Conservation (phyloP, 2,888 invertebrate genomes). For the Coenonympha arcania region DNA sequence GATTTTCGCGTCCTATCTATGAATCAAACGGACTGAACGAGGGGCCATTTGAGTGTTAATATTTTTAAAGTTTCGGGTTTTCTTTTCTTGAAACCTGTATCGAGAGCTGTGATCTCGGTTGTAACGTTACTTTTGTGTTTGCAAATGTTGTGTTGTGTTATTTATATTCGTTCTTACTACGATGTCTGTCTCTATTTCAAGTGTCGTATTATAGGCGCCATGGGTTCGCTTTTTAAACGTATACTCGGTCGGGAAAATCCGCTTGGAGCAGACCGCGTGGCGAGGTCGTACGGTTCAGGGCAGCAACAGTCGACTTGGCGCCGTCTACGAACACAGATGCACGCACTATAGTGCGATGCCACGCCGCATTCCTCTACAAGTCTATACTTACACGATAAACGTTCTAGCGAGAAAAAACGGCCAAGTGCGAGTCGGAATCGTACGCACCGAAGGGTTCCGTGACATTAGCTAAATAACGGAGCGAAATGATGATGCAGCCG, state of each 20-base stretch:
- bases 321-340: conserved; percentile 38
- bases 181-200: background rate
- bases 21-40: conserved; percentile 65
- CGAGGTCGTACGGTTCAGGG: conserved; percentile 35
- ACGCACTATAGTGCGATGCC: conserved; percentile 15
- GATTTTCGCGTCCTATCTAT: conserved; percentile 71
- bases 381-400: conserved; percentile 7
- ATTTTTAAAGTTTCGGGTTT: conserved; percentile 46
- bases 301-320: conserved; percentile 52
- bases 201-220: background rate
- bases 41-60: conserved; percentile 66
- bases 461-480: no score
- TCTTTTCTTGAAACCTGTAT: conserved; percentile 10
- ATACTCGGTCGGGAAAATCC: conserved; percentile 41
- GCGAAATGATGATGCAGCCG: no score
- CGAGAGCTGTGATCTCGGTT: conserved; percentile 1
- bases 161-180: no score
- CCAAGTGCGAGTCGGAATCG: no score
- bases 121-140: background rate
- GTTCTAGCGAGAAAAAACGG: conserved; percentile 9
- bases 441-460: no score
- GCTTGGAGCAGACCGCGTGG: conserved; percentile 60
- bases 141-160: background rate
- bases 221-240: conserved; percentile 29
- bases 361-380: conserved; percentile 6